Conservation (phyloP, 2,113 vertebrate species). For the Prunella himalayana region DNA sequence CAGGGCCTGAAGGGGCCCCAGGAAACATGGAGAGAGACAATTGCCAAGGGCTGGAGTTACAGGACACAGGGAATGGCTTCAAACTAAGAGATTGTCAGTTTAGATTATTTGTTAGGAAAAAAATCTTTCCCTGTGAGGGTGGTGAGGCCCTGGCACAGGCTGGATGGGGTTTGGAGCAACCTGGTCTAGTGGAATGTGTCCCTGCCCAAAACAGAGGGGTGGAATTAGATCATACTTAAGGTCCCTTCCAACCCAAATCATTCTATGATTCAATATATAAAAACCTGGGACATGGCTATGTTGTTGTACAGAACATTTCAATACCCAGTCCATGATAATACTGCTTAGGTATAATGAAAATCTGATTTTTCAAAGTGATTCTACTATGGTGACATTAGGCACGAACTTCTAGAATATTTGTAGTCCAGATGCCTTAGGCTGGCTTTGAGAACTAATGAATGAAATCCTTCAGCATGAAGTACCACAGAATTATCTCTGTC, state of each 20-base stretch:
- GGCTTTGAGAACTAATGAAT: neutral
- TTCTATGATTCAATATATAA: neutral
- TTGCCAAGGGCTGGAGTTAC: neutral
- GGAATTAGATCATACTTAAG: neutral
- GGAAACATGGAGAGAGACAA: neutral
- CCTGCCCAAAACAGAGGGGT: neutral
- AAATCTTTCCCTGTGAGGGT: neutral
- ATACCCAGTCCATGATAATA: neutral
- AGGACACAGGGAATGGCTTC: neutral
- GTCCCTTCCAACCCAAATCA: neutral
- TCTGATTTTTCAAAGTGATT: neutral
- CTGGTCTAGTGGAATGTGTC: neutral
- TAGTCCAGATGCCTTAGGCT: neutral
- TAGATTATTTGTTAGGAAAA: neutral
- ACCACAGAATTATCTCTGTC: neutral
- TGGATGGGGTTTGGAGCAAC: neutral
- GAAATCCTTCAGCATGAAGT: neutral
- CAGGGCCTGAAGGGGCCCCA: neutral
- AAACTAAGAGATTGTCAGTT: neutral
- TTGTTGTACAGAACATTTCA: neutral
- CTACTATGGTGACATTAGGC: neutral
- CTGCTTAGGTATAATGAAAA: neutral
- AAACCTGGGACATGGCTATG: neutral
- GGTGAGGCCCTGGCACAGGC: neutral
- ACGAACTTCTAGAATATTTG: neutral